Base-by-base conservation (phyloP, 1,140 invertebrate genomes). In the Tenebrio molitor region DNA sequence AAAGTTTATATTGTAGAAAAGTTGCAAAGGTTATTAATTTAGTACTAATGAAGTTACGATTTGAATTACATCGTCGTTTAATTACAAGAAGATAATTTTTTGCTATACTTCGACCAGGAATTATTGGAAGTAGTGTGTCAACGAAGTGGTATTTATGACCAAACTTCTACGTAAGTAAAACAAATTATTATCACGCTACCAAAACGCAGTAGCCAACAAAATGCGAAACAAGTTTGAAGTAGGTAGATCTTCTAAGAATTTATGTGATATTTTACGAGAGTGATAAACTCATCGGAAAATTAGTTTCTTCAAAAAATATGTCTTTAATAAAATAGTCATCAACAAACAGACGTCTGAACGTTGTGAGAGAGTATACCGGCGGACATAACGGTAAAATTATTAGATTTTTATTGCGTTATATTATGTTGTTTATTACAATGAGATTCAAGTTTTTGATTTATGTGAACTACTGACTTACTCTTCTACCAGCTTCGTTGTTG, bases 401-500 rank as follows among this genome's bases (percentile, higher is more conserved):
- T 29, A 29, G 25, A 29, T 8, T 29, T 29, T 29, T 29, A 29
- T 29, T 29, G 25, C 25, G 8, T 8, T 29, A 29, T 29, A 29
- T 29, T 29, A 29, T 8, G 25, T 29, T 29, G 3, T 29, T 29
- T 29, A 29, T 29, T 29, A 29, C 8, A 29, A 29, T 29, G 3
- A 8, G 25, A 5, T 39, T 39, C 7, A 33, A 33, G 29, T 4
- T 33, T 33, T 12, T 33, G 23, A 29, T 58, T 58, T 58, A 58
- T 58, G 50, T n/a, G 7, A 39, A 39, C 3, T 39, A 39, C 12
- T 39, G 5, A 86, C 90, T 89, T 88, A 96, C 95, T 88, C 94
- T 88, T 82, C 95, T 85, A 6, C 96, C 96, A 33, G 95, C 96
- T 83, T 97, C 95, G 81, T 97, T 97, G 83, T 98, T 98, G 82